phyloP scores from a whole-genome alignment of 2,113 vertebrate genomes.

The Acanthisitta chloris region DNA sequence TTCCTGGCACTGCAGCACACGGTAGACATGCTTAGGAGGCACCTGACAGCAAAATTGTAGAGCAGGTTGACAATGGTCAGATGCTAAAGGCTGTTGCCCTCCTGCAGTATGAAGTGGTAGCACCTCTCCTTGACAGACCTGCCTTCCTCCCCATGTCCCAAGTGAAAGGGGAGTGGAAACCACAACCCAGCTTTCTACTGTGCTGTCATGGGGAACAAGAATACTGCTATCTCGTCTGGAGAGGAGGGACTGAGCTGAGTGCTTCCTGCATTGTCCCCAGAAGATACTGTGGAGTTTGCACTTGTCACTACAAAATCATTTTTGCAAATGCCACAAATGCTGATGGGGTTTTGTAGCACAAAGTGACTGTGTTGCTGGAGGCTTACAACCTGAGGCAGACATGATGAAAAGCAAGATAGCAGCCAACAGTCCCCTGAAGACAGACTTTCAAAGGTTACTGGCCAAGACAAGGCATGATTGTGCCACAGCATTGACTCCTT shows the following conservation, averaged over 20 bases:
- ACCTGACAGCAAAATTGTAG: slow-evolving; percentile 69
- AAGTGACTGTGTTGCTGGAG: neutral
- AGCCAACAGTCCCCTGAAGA: neutral
- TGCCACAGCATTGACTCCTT: neutral
- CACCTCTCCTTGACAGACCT: neutral
- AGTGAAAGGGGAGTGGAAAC: neutral
- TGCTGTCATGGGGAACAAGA: neutral
- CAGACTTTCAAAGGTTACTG: neutral
- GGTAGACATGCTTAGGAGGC: slow-evolving; percentile 87
- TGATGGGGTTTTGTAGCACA: neutral
- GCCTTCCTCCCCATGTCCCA: neutral
- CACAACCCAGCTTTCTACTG: neutral
- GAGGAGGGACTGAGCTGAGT: neutral
- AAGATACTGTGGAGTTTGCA: neutral
- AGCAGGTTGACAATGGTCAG: neutral
- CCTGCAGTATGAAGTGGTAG: neutral
- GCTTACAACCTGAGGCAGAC: neutral
- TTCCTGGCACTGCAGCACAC: slow-evolving; percentile 91
- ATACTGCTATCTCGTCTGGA: neutral
- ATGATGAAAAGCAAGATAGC: neutral
- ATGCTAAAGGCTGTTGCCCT: neutral
- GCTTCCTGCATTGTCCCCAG: neutral
- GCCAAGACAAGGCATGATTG: neutral
- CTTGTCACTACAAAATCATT: neutral
- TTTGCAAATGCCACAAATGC: neutral